Base-by-base conservation (phyloP, 1,140 invertebrate species). In the Drosophila orosa region DNA sequence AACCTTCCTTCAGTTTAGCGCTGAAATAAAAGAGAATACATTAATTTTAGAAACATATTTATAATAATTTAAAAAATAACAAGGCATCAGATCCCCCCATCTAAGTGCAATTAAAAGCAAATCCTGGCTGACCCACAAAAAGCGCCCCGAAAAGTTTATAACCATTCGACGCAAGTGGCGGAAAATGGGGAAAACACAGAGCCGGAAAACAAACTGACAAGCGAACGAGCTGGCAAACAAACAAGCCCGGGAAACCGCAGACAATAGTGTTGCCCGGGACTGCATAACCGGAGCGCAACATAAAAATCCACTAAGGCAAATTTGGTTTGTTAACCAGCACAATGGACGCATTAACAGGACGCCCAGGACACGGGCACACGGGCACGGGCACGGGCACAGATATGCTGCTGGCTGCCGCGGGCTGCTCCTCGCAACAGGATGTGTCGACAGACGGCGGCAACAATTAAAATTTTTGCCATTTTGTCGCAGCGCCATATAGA, bases 231-330 rank as follows among this genome's bases (percentile, higher is more conserved):
- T 33, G 35, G 25, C 48, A 56, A 74, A 74, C 60, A 66, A 58
- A 66, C 73, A 75, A 66, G 40, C 60, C 27, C 29, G 58, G 54
- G 48, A 77, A 77, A 54, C 75, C 65, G 66, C 63, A 76, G 40
- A 77, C 50, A 63, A 69, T 78, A 54, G 47, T 57, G 48, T 58
- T 62, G 57, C 52, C 35, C 27, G 27, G 52, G 56, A 79, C 61
- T 35, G 48, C 61, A 79, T 66, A 66, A 42, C 78, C 74, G 75
- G 58, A 68, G 65, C 45, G 65, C 56, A 52, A 74, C 60, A 81
- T 77, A 81, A 82, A 82, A 82, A 81, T 78, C 71, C 79, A 77
- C 73, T 78, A 76, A 81, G 78, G 79, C 73, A 82, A 81, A 81
- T 82, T 81, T 67, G 78, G 72, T 81, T 76, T 82, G 78, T 82